These are phyloP conservation scores for Dione vanillae DNA, from an alignment of 2,888 invertebrate genomes.

Conservation along the genomic window DNA sequence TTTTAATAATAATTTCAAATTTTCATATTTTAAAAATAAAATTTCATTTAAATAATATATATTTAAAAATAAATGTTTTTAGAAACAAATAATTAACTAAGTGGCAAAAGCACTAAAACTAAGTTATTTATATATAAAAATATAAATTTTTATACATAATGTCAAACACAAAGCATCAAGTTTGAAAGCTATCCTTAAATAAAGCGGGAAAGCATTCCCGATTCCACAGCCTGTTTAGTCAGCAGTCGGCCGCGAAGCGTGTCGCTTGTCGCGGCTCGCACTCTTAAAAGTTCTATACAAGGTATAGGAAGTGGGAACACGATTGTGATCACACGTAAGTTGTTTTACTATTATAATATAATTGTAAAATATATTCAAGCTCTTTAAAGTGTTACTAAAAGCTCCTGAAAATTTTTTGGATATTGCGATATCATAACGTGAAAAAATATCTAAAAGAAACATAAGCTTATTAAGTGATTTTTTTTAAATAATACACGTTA, in stretches of 20 bases:
- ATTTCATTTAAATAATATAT: no score
- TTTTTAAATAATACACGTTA: no score
- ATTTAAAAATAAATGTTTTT: no score
- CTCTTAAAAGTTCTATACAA: slow-evolving; percentile 37
- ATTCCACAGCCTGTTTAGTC: slow-evolving; percentile 49
- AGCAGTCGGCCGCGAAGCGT: slow-evolving; percentile 47
- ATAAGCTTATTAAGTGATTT: no score
- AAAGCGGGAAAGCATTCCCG: slow-evolving; percentile 32
- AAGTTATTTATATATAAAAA: not conserved
- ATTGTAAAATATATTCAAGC: not conserved
- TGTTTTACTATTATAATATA: slow-evolving; percentile 11
- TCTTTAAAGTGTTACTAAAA: no score
- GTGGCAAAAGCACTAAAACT: not conserved
- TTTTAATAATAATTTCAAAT: no score
- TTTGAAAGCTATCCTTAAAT: slow-evolving; percentile 28
- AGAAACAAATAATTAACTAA: not conserved
- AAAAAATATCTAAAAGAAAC: no score
- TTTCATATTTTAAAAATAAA: no score
- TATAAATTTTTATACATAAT: not conserved
- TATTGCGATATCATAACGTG: no score
- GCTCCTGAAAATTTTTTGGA: no score
- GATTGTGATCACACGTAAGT: slow-evolving; percentile 39
- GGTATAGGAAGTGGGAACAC: slow-evolving; percentile 31
- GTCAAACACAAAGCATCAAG: not conserved
- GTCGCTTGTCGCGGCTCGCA: slow-evolving; percentile 52